These are phyloP conservation scores for Tyto alba DNA, from an alignment of 2,113 vertebrate species.

Conservation along the genomic window DNA sequence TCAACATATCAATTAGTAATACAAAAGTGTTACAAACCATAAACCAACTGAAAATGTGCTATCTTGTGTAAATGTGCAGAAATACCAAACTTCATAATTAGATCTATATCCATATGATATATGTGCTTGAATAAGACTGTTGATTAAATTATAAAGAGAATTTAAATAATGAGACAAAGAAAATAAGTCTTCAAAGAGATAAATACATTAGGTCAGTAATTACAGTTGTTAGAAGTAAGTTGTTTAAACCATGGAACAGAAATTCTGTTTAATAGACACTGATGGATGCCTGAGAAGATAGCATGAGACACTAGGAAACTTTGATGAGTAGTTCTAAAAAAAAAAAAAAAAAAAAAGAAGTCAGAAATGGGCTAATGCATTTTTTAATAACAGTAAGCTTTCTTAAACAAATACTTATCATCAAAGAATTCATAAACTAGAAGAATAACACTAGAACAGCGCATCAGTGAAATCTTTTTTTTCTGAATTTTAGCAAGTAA, in stretches of 20 bases:
- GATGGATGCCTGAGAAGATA: background rate
- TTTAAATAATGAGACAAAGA: background rate
- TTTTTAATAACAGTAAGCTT: background rate
- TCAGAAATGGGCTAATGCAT: background rate
- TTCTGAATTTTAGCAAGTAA: background rate
- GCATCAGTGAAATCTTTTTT: background rate
- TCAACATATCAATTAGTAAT: background rate
- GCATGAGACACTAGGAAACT: accelerated
- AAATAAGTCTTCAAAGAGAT: background rate
- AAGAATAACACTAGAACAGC: background rate
- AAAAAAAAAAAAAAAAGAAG: background rate
- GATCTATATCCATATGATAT: background rate
- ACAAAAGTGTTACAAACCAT: background rate
- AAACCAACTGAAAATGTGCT: background rate
- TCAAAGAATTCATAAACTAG: background rate
- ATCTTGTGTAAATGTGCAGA: background rate
- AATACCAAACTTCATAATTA: background rate
- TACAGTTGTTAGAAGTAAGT: background rate
- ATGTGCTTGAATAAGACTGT: background rate
- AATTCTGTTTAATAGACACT: background rate
- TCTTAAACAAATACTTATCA: background rate
- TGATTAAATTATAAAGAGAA: background rate
- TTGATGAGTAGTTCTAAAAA: background rate
- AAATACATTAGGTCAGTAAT: background rate
- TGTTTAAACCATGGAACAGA: background rate